These are phyloP conservation scores for Polypterus senegalus DNA, from an alignment of 2,113 vertebrate species.

Conservation along the genomic window DNA sequence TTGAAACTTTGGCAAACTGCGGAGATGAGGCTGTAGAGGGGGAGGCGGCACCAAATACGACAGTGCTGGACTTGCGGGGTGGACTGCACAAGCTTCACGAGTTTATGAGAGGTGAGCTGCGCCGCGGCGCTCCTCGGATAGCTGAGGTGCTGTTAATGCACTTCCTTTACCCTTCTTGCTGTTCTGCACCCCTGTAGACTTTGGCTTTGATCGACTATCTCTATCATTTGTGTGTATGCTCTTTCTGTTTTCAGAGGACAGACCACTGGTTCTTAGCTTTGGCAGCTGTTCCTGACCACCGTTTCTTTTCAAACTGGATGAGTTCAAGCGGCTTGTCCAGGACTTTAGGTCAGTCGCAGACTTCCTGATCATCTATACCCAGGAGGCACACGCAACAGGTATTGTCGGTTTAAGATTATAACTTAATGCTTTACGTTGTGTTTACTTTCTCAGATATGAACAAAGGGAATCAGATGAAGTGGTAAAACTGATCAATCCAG, in stretches of 20 bases:
- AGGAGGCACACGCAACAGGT: conserved; percentile 84
- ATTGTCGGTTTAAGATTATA: conserved; percentile 17
- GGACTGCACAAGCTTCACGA: conserved; percentile 39
- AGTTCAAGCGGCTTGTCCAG: conserved; percentile 75
- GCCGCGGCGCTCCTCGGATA: neutral
- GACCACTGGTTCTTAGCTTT: conserved; percentile 77
- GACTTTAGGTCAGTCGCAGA: conserved; percentile 68
- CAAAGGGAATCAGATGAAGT: too few species aligned
- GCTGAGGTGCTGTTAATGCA: neutral
- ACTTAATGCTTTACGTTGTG: neutral
- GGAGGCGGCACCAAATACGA: conserved; percentile 55
- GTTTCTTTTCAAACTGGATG: conserved; percentile 73
- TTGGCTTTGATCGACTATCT: neutral
- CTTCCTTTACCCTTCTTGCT: neutral
- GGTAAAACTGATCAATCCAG: too few species aligned
- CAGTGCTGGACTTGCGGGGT: conserved; percentile 42
- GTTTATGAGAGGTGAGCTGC: conserved; percentile 55
- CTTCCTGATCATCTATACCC: conserved; percentile 79
- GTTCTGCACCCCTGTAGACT: neutral
- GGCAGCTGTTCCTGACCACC: conserved; percentile 93
- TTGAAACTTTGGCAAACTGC: conserved; percentile 53
- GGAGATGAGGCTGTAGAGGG: conserved; percentile 58
- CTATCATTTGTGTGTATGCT: neutral
- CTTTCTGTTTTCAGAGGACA: conserved; percentile 37
- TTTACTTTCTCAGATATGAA: too few species aligned